Conservation (phyloP, 2,797 vertebrate genomes). For the Miichthys miiuy region DNA sequence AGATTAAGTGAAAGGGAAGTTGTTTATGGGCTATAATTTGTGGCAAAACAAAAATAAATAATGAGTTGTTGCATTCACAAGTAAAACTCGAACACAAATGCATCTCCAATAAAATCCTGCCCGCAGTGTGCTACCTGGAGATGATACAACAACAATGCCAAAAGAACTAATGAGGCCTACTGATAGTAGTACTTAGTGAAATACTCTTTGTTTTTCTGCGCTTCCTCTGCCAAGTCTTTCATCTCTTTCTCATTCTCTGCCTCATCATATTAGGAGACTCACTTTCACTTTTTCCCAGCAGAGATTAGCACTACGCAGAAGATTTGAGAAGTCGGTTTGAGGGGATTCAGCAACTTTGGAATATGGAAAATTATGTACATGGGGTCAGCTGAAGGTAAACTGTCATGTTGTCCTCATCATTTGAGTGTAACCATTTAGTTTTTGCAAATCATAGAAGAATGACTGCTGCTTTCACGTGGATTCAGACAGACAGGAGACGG, state of each 20-base stretch:
- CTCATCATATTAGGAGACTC: conserved; percentile 12
- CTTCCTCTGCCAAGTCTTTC: conserved; percentile 24
- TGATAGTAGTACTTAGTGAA: neutral
- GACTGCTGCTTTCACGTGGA: no score
- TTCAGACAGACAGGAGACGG: no score
- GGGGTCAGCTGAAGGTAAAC: conserved; percentile 4
- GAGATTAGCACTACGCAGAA: neutral
- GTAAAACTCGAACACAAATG: neutral
- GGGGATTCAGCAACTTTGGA: neutral
- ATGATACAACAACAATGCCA: conserved; percentile 8
- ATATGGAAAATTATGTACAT: neutral
- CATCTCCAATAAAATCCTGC: neutral
- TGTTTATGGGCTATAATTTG: neutral
- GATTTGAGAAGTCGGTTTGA: neutral
- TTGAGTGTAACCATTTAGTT: neutral
- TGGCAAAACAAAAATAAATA: neutral
- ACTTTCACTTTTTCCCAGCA: conserved; percentile 1
- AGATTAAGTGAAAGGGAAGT: neutral
- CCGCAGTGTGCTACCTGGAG: neutral
- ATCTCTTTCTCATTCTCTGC: conserved; percentile 8
- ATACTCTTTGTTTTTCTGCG: neutral
- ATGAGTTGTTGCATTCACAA: neutral
- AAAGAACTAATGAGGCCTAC: conserved; percentile 21
- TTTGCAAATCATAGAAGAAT: neutral
- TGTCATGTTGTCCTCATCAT: neutral